Conservation (phyloP, 2,888 invertebrate genomes). For the Lithophane ornitopus region DNA sequence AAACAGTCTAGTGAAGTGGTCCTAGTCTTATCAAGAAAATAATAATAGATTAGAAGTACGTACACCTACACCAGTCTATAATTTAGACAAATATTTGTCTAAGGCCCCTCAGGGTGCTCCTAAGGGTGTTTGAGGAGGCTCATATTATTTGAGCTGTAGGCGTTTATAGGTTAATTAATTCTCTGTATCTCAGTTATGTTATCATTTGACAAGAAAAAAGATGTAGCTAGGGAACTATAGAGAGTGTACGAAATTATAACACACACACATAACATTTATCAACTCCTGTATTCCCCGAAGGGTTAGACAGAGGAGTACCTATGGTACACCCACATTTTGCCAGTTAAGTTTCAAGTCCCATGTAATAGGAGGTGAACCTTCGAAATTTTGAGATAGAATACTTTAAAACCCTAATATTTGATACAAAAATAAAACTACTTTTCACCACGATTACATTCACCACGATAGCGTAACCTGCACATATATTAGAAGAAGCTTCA, state of each 20-base stretch:
- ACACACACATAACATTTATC: neutral
- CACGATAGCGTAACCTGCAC: constrained; percentile 60
- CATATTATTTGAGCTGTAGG: neutral
- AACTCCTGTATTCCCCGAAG: neutral
- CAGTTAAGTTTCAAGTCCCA: no score
- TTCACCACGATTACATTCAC: no score
- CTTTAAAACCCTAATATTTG: neutral
- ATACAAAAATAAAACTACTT: neutral
- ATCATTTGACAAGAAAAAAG: neutral
- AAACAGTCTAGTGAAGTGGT: no score
- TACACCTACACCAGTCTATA: neutral
- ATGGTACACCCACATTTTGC: no score
- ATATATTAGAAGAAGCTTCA: constrained; percentile 81
- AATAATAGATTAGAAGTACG: neutral
- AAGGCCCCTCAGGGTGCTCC: neutral
- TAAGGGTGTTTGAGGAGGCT: neutral
- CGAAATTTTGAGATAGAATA: neutral
- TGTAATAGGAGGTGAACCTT: no score
- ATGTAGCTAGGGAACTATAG: neutral
- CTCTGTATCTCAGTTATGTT: neutral
- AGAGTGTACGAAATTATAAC: neutral
- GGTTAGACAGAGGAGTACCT: neutral
- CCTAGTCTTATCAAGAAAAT: no score
- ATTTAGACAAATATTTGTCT: neutral
- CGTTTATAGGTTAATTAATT: neutral